phyloP scores from a whole-genome alignment of 2,888 invertebrate species.

The Stenoptilia bipunctidactyla region DNA sequence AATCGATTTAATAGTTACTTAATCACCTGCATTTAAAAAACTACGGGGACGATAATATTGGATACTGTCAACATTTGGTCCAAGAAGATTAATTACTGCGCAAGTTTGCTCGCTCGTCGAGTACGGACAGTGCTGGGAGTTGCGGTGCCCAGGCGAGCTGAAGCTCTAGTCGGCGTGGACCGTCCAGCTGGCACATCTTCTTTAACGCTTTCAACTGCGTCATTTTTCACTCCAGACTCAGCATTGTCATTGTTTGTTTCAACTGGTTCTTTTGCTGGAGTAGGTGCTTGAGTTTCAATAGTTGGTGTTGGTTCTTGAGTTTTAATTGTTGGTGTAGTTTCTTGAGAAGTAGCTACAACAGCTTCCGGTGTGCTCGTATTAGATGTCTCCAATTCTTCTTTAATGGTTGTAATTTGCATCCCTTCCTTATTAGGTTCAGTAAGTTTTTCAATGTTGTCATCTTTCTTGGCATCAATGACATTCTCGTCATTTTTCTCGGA shows the following conservation, averaged over 20 bases:
- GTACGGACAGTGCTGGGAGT: slow-evolving; percentile 39
- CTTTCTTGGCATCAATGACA: too few relatives aligned
- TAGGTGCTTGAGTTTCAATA: neutral
- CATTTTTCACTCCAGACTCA: neutral
- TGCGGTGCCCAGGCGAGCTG: slow-evolving; percentile 24
- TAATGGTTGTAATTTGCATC: neutral
- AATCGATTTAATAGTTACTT: too few relatives aligned
- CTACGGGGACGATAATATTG: too few relatives aligned
- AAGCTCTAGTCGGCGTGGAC: slow-evolving; percentile 30
- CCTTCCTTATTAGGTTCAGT: neutral
- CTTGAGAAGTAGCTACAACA: neutral
- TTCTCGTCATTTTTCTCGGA: neutral
- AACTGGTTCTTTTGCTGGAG: neutral
- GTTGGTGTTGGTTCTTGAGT: too few relatives aligned
- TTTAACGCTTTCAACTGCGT: neutral
- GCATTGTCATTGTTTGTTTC: neutral
- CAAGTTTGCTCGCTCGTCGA: slow-evolving; percentile 35
- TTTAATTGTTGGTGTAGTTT: too few relatives aligned
- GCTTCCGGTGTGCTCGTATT: neutral
- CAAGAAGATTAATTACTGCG: slow-evolving; percentile 23
- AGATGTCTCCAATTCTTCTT: neutral
- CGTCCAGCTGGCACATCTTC: slow-evolving; percentile 6
- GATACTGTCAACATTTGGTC: too few relatives aligned
- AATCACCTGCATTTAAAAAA: too few relatives aligned
- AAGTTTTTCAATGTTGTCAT: neutral